Conservation (phyloP, 2,797 vertebrate species). For the Thaleichthys pacificus region DNA sequence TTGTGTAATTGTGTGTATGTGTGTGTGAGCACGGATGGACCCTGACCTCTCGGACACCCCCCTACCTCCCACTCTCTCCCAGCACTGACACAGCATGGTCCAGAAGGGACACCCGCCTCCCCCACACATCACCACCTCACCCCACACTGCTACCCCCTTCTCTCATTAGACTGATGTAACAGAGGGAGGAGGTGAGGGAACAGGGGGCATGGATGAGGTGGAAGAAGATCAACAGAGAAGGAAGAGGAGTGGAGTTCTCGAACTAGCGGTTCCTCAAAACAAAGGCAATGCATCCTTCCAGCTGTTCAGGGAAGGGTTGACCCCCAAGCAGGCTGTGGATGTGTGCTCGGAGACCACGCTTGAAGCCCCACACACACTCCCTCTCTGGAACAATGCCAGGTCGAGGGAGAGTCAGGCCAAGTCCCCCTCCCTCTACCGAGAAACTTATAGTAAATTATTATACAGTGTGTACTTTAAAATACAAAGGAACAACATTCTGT, state of each 20-base stretch:
- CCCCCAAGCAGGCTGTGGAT: conserved; percentile 34
- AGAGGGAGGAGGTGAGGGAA: conserved; percentile 55
- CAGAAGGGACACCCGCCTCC: conserved; percentile 48
- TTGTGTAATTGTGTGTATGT: conserved; percentile 31
- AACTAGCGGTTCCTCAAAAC: conserved; percentile 68
- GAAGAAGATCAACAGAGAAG: conserved; percentile 23
- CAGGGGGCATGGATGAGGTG: conserved; percentile 31
- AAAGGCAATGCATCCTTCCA: conserved; percentile 53
- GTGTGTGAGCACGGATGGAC: conserved; percentile 30
- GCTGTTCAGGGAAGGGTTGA: conserved; percentile 57
- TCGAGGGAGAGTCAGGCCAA: conserved; percentile 61
- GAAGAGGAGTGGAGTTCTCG: conserved; percentile 63
- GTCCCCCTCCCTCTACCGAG: conserved; percentile 46
- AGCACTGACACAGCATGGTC: conserved; percentile 38
- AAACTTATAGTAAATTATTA: conserved; percentile 79
- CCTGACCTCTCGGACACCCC: conserved; percentile 39
- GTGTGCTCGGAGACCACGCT: conserved; percentile 60
- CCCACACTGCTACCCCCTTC: conserved; percentile 62
- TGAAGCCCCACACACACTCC: conserved; percentile 53
- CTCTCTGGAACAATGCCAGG: conserved; percentile 68
- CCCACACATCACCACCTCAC: conserved; percentile 42
- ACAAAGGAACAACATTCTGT: conserved; percentile 65
- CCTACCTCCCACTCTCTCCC: conserved; percentile 32
- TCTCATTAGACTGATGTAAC: conserved; percentile 73
- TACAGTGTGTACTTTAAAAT: conserved; percentile 66